Evolutionary conservation across 2,888 invertebrate genomes (phyloP), one percentile per base, ranked within the genome.

Genomic region (Aquatica leii): DNA sequence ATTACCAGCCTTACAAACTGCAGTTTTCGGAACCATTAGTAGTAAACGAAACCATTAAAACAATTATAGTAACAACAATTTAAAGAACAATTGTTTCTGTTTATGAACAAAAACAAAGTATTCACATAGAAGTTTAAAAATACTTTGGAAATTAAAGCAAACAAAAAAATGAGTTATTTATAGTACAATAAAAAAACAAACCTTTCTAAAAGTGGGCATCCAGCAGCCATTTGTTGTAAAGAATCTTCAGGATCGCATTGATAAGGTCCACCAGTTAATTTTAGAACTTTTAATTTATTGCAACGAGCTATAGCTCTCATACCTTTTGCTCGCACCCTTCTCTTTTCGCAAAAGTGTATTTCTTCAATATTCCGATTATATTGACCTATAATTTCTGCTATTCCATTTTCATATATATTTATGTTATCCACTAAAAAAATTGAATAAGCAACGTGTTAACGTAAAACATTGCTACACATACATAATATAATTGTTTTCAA

Each of bases 231-330:
- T 35, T 75, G 74, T 59, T 76, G 72, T 4, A 77, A 62, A 12
- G 75, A 72, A 72, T 77, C 76, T 55, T 77, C 77, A 1, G 75
- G 75, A 64, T 76, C 74, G 41, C 73, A 73, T n/a, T 76, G 73
- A 50, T 70, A 73, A 17, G 73, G 67, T 0, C 71, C 69, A 6
- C 73, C 74, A 9, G 71, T 69, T 35, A 77, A 61, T 37, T 70
- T 66, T 12, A 77, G 68, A 62, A 62, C 65, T 65, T 69, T 67
- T 51, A 77, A 69, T 61, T 76, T 71, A 41, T 71, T 70, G 66
- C 76, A 71, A 57, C 75, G 70, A 20, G 74, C 73, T 14, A 76
- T 63, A 2, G 72, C 68, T 61, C 69, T 70, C 18, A 76, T 59
- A 51, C 75, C 75, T 68, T 72, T 74, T 4, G 74, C 69, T 56